Evolutionary conservation across 2,797 vertebrate genomes (phyloP), one percentile per base, ranked within the genome.

Genomic region (Enteromius radiatus): DNA sequence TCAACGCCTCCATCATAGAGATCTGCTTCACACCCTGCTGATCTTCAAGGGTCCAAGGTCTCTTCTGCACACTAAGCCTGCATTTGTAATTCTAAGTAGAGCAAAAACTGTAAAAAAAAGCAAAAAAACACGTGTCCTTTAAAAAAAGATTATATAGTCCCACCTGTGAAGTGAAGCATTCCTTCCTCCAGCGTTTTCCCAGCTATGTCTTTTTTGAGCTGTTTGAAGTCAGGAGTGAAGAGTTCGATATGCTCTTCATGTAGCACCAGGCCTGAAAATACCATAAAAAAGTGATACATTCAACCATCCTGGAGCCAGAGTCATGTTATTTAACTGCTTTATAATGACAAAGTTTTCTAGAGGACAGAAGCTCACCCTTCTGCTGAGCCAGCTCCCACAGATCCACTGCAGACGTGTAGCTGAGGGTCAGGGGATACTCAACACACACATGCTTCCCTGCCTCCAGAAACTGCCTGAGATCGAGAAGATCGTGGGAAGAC

Each of bases 181-280:
- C 97, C 98, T 84, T 97, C 95, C 83, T 94, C 91, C 70, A 99
- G 92, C 4, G 90, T 90, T 88, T 97, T 97, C 0, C 96, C 96
- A 31, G 90, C 47, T 4, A 98, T 93, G 80, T 96, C 95, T 84
- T 90, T 96, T 91, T 96, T 97, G 88, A 99, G 93, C 80, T 92
- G 93, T 82, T 95, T 96, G 89, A 92, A 99, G 43, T 97, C 96
- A 12, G 96, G 96, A 56, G 96, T 94, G 75, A 98, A 85, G 84
- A 99, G 94, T 89, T 98, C 97, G 12, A 98, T 96, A 82, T 99
- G 97, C 81, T 99, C 97, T 85, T 96, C 97, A 0, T 99, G 98
- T 7, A 99, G 94, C 85, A 96, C 73, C 90, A 96, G 45, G 33
- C 79, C 85, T 88, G 14, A 31, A 43, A 21, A 65, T 3, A 56